Evolutionary conservation across 2,113 vertebrate genomes (phyloP).

Genomic region (Alosa alosa): DNA sequence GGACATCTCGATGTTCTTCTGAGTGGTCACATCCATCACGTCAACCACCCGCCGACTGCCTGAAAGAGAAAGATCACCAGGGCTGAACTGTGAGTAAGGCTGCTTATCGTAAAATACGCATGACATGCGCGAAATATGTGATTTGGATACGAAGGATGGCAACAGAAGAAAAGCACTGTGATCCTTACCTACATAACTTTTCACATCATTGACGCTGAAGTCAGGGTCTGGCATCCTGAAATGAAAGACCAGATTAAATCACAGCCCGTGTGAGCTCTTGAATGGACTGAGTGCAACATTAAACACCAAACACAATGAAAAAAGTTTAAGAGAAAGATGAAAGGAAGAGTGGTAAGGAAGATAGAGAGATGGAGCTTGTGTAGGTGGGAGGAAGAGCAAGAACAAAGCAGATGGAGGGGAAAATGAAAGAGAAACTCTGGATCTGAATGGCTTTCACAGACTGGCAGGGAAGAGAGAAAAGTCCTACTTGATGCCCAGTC

Average conservation of each 20-base stretch:
- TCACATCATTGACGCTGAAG: conserved; percentile 96
- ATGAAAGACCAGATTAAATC: neutral
- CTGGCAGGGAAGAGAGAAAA: neutral
- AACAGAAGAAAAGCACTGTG: neutral
- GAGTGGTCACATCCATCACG: conserved; percentile 98
- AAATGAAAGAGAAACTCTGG: no score
- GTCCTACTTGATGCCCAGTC: conserved; percentile 91
- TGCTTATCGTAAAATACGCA: neutral
- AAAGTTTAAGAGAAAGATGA: neutral
- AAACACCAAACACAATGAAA: neutral
- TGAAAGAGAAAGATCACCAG: conserved; percentile 50
- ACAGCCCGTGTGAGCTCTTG: neutral
- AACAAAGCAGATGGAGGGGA: neutral
- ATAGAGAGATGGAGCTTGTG: neutral
- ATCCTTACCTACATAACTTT: conserved; percentile 91
- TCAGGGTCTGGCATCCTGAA: conserved; percentile 92
- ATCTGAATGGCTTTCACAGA: no score
- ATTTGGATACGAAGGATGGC: neutral
- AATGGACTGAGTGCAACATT: neutral
- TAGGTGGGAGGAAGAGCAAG: neutral
- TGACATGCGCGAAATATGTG: no score
- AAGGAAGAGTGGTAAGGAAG: no score
- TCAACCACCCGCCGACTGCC: conserved; percentile 94
- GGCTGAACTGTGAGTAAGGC: neutral
- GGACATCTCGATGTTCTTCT: conserved; percentile 98